phyloP scores from a whole-genome alignment of 1,140 invertebrate genomes.

The Pseudomyrmex pallidus region DNA sequence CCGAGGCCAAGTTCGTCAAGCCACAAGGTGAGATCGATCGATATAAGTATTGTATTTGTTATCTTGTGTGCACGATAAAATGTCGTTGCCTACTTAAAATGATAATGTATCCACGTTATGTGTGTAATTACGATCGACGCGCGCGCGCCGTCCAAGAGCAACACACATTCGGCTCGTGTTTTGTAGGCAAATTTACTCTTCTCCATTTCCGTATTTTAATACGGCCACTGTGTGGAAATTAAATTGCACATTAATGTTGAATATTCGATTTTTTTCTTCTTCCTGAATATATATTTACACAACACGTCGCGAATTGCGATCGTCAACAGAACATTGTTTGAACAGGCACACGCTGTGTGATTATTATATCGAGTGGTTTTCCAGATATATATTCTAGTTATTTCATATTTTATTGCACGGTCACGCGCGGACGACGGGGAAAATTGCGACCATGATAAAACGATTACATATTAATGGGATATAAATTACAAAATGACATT shows the following conservation, averaged over 20 bases:
- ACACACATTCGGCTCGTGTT: no score
- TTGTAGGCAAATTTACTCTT: no score
- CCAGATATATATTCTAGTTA: conserved; percentile 33
- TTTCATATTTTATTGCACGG: conserved; percentile 57
- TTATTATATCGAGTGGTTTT: conserved; percentile 50
- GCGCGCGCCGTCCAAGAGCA: no score
- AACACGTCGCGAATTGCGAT: background rate
- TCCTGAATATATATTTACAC: no score
- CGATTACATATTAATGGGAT: conserved; percentile 23
- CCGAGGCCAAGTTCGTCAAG: conserved; percentile 14
- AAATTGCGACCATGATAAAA: conserved; percentile 10
- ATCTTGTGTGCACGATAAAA: background rate
- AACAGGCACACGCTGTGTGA: conserved; percentile 30
- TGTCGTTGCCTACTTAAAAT: background rate
- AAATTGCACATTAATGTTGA: no score
- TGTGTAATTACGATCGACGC: no score
- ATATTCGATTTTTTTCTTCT: no score
- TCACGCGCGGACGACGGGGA: background rate
- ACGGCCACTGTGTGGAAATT: no score
- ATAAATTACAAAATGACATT: conserved; percentile 31
- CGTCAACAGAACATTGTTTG: conserved; percentile 54
- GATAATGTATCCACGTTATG: no score
- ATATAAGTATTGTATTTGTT: conserved; percentile 1
- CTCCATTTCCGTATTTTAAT: no score
- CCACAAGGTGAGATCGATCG: conserved; percentile 9